Evolutionary conservation across 2,797 vertebrate genomes (phyloP).

Genomic region (Hoplostethus atlanticus): DNA sequence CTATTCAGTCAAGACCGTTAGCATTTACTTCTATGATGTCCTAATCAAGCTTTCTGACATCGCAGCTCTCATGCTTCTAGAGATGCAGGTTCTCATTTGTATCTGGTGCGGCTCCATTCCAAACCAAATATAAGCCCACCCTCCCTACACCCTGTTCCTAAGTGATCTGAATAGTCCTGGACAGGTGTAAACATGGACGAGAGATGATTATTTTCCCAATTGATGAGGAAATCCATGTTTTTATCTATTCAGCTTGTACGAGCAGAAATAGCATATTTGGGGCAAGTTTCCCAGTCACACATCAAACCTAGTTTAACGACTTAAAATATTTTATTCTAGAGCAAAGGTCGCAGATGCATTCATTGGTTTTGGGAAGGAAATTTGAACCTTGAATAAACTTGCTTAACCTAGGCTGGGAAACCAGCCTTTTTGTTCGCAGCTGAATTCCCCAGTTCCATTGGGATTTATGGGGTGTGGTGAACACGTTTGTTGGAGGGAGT

Average conservation of each 20-base stretch:
- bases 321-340: constrained; percentile 4
- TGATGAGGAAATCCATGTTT: constrained; percentile 63
- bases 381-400: not conserved
- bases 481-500: constrained; percentile 31
- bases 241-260: constrained; percentile 46
- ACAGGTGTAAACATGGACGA: constrained; percentile 37
- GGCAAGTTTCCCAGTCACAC: constrained; percentile 25
- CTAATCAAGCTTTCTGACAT: constrained; percentile 31
- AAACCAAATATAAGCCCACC: constrained; percentile 56
- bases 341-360: constrained; percentile 16
- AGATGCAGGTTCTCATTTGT: constrained; percentile 46
- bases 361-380: not conserved
- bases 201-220: constrained; percentile 48
- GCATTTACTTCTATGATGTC: constrained; percentile 38
- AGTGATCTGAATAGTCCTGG: constrained; percentile 23
- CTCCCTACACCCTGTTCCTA: not conserved
- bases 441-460: constrained; percentile 32
- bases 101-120: constrained; percentile 57
- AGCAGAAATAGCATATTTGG: not conserved
- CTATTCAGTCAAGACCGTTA: constrained; percentile 37
- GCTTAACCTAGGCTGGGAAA: not conserved
- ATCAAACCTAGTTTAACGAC: constrained; percentile 20
- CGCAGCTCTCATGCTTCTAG: constrained; percentile 43
- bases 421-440: constrained; percentile 4
- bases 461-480: constrained; percentile 22